Percentiles rank a stretch among this genome's conserved stretches.
Conservation (phyloP, 2,113 vertebrate species). For the Archocentrus centrarchus region DNA sequence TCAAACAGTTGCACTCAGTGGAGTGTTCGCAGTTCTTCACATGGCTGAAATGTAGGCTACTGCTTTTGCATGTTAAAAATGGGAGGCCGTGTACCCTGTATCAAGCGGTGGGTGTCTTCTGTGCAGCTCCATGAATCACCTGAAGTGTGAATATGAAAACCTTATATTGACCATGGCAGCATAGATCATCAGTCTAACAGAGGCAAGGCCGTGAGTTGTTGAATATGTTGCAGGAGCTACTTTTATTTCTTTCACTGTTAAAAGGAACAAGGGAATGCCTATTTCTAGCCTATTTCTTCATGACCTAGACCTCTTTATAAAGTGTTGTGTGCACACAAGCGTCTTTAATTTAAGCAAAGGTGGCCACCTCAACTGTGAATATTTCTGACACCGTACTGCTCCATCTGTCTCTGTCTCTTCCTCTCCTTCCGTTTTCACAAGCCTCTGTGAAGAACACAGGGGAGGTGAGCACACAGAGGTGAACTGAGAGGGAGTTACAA, state of each 20-base stretch:
- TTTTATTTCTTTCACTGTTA: background rate
- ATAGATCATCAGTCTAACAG: background rate
- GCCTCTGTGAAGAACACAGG: background rate
- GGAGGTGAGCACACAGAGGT: background rate
- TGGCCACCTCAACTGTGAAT: constrained; percentile 22
- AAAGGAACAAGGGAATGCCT: background rate
- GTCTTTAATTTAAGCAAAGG: constrained; percentile 28
- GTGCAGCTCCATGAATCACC: constrained; percentile 21
- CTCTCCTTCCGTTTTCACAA: constrained; percentile 13
- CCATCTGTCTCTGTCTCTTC: constrained; percentile 11
- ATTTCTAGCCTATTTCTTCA: background rate
- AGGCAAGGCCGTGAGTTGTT: background rate
- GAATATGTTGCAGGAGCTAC: background rate
- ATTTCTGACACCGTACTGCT: constrained; percentile 18
- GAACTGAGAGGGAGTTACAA: constrained; percentile 33
- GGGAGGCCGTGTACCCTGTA: background rate
- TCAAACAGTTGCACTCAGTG: background rate
- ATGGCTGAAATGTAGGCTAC: background rate
- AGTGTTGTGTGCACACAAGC: background rate
- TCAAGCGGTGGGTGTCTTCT: constrained; percentile 8
- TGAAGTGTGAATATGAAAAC: constrained; percentile 19
- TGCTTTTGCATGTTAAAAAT: background rate
- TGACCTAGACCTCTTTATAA: background rate
- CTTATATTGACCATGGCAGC: constrained; percentile 16
- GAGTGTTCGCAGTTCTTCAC: background rate